Conservation (phyloP, 2,797 vertebrate species). For the Anguilla obscura region DNA sequence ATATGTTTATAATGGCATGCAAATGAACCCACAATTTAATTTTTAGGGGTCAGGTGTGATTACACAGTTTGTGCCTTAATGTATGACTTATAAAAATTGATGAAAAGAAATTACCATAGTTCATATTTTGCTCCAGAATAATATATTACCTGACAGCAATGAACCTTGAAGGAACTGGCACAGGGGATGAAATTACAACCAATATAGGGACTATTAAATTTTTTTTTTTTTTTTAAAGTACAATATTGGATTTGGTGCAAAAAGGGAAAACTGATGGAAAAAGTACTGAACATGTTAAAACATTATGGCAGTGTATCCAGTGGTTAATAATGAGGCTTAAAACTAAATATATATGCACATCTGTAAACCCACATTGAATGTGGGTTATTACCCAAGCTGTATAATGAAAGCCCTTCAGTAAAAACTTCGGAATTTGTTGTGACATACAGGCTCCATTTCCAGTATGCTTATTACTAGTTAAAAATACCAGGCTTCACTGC, state of each 20-base stretch:
- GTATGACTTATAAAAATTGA: conserved; percentile 2
- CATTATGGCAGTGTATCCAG: neutral
- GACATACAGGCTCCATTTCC: neutral
- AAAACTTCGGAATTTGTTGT: neutral
- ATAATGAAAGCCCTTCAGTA: conserved; percentile 1
- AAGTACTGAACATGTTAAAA: neutral
- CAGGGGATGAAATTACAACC: neutral
- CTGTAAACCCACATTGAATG: neutral
- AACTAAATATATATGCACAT: neutral
- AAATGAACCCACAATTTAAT: neutral
- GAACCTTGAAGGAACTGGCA: conserved; percentile 2
- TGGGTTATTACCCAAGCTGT: neutral
- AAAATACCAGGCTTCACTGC: neutral
- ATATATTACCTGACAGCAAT: neutral
- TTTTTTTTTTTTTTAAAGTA: neutral
- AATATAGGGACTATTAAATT: neutral
- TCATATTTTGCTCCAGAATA: neutral
- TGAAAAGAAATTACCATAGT: neutral
- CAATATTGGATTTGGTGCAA: neutral
- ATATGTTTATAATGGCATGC: conserved; percentile 8
- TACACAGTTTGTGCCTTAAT: neutral
- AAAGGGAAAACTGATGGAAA: neutral
- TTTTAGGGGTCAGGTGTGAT: conserved; percentile 9
- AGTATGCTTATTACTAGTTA: neutral
- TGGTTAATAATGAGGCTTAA: neutral